phyloP scores from a whole-genome alignment of 2,888 invertebrate species.

The Magallana nippona region DNA sequence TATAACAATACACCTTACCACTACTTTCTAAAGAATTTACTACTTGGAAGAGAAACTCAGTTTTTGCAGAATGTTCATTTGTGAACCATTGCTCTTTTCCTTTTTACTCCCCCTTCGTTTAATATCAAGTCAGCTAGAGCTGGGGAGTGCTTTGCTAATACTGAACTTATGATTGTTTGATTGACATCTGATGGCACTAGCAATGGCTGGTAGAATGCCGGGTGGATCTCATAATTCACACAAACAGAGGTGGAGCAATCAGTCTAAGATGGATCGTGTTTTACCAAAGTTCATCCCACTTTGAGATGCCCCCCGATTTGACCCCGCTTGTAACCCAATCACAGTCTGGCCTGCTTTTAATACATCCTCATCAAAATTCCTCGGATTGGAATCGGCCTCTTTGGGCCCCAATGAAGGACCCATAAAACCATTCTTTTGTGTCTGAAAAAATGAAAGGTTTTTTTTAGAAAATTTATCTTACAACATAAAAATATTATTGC shows the following conservation, averaged over 20 bases:
- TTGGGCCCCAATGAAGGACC: slow-evolving; percentile 95
- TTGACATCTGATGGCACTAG: slow-evolving; percentile 29
- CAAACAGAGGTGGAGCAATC: background rate
- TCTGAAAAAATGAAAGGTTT: slow-evolving; percentile 72
- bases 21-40: background rate
- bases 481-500: background rate
- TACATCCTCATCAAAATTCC: slow-evolving; percentile 94
- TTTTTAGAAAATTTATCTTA: too few species aligned
- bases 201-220: slow-evolving; percentile 17
- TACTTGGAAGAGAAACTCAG: background rate
- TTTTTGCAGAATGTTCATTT: slow-evolving; percentile 14
- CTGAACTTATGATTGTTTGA: slow-evolving; percentile 1
- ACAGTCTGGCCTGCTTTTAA: slow-evolving; percentile 84
- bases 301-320: slow-evolving; percentile 52
- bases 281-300: slow-evolving; percentile 52
- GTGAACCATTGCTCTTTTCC: background rate
- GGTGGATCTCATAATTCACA: background rate
- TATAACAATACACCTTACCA: background rate
- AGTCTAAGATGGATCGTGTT: slow-evolving; percentile 46
- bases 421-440: slow-evolving; percentile 81
- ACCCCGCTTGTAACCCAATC: slow-evolving; percentile 50
- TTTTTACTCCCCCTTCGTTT: too few species aligned
- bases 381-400: slow-evolving; percentile 95
- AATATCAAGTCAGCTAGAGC: too few species aligned
- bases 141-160: background rate